Evolutionary conservation across 2,113 vertebrate genomes (phyloP).

Genomic region (Neogale vison): DNA sequence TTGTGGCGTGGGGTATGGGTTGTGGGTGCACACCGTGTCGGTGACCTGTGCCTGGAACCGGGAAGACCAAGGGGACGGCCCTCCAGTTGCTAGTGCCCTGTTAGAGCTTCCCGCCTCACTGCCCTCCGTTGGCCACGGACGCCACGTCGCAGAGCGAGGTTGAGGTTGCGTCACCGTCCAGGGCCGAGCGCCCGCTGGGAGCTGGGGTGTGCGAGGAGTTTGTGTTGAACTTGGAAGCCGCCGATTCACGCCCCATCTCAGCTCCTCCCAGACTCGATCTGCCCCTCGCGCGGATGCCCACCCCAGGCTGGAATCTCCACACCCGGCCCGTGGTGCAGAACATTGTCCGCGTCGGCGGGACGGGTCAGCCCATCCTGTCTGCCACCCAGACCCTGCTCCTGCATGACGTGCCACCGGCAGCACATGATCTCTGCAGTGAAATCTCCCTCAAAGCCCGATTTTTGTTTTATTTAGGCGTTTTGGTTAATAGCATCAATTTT

Average conservation of each 20-base stretch:
- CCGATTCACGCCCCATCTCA: neutral
- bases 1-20: accelerated
- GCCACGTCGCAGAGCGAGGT: accelerated
- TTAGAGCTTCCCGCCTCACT: neutral
- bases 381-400: accelerated
- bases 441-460: neutral
- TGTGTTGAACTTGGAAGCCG: neutral
- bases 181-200: neutral
- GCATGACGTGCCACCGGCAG: accelerated
- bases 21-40: accelerated
- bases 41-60: neutral
- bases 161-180: accelerated
- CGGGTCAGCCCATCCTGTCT: accelerated
- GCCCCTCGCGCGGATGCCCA: no score
- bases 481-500: neutral
- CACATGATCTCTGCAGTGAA: neutral
- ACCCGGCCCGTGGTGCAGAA: accelerated
- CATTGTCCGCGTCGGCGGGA: accelerated
- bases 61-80: accelerated
- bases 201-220: no score
- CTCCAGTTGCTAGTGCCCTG: neutral
- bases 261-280: neutral
- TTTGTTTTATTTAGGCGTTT: neutral
- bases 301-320: accelerated
- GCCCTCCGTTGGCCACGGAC: neutral